phyloP scores from a whole-genome alignment of 2,888 invertebrate genomes.

The Pristionchus fissidentatus region DNA sequence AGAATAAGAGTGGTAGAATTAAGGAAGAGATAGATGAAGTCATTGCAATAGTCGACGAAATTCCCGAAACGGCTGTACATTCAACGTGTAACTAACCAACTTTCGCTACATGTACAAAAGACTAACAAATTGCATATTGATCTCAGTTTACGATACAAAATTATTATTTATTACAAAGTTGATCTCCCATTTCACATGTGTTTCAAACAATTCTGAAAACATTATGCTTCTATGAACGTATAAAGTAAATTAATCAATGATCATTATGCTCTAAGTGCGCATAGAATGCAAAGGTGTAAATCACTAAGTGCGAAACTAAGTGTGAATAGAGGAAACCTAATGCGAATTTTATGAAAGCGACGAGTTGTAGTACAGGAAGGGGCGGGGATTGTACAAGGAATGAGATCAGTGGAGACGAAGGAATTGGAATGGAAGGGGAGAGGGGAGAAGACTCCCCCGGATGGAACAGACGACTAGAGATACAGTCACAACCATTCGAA shows the following conservation, averaged over 20 bases:
- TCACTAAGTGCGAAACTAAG: constrained; percentile 13
- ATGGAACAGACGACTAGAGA: background rate
- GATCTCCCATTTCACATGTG: constrained; percentile 32
- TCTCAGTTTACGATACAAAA: background rate
- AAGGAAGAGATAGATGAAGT: background rate
- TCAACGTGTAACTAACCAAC: constrained; percentile 23
- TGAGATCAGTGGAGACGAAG: constrained; percentile 25
- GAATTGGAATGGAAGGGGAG: background rate
- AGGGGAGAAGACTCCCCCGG: too few relatives aligned
- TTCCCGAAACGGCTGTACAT: background rate
- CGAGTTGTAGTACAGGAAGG: constrained; percentile 29
- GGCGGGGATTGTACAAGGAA: constrained; percentile 12
- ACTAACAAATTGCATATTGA: too few relatives aligned
- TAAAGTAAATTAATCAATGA: constrained; percentile 18
- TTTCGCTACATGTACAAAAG: background rate
- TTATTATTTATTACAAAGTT: constrained; percentile 13
- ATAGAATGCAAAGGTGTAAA: constrained; percentile 11
- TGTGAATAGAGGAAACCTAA: background rate
- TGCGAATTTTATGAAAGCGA: constrained; percentile 34
- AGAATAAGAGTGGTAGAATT: background rate
- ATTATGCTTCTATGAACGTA: constrained; percentile 33
- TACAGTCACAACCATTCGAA: constrained; percentile 13
- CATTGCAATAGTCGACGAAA: constrained; percentile 5
- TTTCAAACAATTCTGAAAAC: constrained; percentile 39
- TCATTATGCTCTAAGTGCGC: constrained; percentile 26